Conservation (phyloP, 1,140 invertebrate genomes). For the Procambarus virginalis region DNA sequence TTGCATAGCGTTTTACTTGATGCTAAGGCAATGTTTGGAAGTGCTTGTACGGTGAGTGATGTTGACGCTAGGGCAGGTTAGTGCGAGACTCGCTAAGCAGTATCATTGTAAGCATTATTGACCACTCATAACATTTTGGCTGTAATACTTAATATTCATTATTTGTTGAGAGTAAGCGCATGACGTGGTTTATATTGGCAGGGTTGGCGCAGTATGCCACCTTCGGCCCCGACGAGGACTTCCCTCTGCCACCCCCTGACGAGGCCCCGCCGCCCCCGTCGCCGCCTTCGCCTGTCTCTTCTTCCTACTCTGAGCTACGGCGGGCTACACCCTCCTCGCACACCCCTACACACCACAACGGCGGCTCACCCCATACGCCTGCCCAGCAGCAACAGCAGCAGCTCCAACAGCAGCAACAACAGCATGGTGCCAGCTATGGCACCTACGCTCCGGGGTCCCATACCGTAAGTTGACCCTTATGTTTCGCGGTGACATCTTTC, state of each 20-base stretch:
- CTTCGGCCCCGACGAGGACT: slow-evolving; percentile 60
- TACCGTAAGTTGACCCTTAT: slow-evolving; percentile 15
- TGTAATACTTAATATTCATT: no score
- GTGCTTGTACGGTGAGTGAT: no score
- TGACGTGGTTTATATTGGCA: not conserved
- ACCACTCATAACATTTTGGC: no score
- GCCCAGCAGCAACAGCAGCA: slow-evolving; percentile 20
- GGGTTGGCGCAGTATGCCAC: slow-evolving; percentile 51
- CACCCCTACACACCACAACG: slow-evolving; percentile 11
- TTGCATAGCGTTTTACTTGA: no score
- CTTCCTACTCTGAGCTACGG: slow-evolving; percentile 54
- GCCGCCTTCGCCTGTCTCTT: slow-evolving; percentile 53
- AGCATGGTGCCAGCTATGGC: slow-evolving; percentile 26
- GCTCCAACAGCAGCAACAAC: not conserved
- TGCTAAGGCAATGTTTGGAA: no score
- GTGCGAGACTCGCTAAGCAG: no score
- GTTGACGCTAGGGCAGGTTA: no score
- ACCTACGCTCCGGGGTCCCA: slow-evolving; percentile 47
- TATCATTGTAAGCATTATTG: no score
- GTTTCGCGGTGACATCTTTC: not conserved
- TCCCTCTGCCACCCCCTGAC: slow-evolving; percentile 58
- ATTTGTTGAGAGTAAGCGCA: no score
- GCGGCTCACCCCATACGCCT: slow-evolving; percentile 14
- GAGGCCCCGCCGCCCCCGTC: slow-evolving; percentile 49
- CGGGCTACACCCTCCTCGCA: slow-evolving; percentile 35